Evolutionary conservation across 2,888 invertebrate genomes (phyloP).

Genomic region (Cheilosia soror): DNA sequence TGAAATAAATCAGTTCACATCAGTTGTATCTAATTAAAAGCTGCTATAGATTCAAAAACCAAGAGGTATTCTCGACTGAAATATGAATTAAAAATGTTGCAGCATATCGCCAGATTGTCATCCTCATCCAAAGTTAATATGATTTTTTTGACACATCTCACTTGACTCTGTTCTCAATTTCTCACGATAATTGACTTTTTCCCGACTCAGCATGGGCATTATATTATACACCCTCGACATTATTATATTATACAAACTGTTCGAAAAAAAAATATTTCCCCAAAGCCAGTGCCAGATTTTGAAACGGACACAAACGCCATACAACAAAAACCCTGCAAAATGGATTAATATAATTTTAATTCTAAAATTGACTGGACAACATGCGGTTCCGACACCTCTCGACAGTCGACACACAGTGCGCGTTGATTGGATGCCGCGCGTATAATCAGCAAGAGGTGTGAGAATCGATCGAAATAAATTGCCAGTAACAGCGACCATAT

Average conservation of each 20-base stretch:
- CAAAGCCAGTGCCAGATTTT: neutral
- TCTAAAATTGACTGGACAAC: conserved; percentile 30
- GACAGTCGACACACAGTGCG: conserved; percentile 4
- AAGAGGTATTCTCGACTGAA: too few relatives aligned
- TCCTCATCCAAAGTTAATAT: too few relatives aligned
- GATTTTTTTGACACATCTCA: too few relatives aligned
- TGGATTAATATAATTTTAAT: conserved; percentile 35
- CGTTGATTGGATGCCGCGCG: conserved; percentile 65
- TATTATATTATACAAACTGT: neutral
- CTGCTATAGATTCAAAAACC: too few relatives aligned
- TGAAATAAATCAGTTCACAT: too few relatives aligned
- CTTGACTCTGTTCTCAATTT: too few relatives aligned
- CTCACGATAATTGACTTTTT: neutral
- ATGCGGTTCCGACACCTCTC: conserved; percentile 36
- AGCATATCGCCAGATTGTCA: too few relatives aligned
- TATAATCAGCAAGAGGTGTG: conserved; percentile 69
- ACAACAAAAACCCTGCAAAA: neutral
- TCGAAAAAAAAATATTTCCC: neutral
- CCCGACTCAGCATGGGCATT: neutral
- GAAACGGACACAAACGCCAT: neutral
- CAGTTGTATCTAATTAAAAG: too few relatives aligned
- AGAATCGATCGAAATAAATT: conserved; percentile 74
- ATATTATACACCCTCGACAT: neutral
- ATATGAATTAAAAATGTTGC: too few relatives aligned
- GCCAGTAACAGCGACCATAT: conserved; percentile 7